Evolutionary conservation across 2,797 vertebrate genomes (phyloP), one percentile per base, ranked within the genome.

Genomic region (Malacoctenus gilli): DNA sequence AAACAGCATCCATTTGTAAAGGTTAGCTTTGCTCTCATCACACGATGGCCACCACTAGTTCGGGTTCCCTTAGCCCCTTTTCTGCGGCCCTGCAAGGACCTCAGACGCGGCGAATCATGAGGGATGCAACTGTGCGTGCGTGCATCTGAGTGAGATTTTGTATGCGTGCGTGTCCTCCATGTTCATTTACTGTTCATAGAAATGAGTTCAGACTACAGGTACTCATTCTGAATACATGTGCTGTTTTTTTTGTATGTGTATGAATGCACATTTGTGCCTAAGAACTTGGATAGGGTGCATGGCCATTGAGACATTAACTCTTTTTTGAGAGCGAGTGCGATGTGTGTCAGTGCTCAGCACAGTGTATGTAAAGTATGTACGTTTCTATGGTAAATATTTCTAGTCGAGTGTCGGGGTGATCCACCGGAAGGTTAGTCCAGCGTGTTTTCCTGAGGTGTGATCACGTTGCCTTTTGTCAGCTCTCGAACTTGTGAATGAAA

Each of bases 261-360:
- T 90, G 89, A 90, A 85, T 90, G 90, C 90, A 91, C 90, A 92
- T 90, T 87, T 89, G 91, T 92, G 91, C 91, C 91, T 93, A 91
- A 89, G 90, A 91, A 89, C 88, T 90, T 86, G 81, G 88, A 91
- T 88, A 84, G 88, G 85, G 83, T 88, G 89, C 86, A 84, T 89
- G 89, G 90, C 89, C 90, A 92, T 92, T 86, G 79, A 92, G 90
- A 93, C 90, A 92, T 92, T 92, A 91, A 89, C 89, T 91, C 87
- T 91, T 89, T 89, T 87, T 86, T 80, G 72, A 85, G 82, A 83
- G 85, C 50, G 53, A 65, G 84, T 84, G 87, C 72, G 73, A 79
- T n/a, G 77, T 81, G 85, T 71, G 79, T 84, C 74, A 71, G 85
- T 82, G 75, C 80, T 85, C 85, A 87, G 88, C 88, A 90, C 88